Percentiles rank a stretch among this genome's conserved stretches.
phyloP scores from a whole-genome alignment of 2,888 invertebrate genomes.

The Volucella inanis region DNA sequence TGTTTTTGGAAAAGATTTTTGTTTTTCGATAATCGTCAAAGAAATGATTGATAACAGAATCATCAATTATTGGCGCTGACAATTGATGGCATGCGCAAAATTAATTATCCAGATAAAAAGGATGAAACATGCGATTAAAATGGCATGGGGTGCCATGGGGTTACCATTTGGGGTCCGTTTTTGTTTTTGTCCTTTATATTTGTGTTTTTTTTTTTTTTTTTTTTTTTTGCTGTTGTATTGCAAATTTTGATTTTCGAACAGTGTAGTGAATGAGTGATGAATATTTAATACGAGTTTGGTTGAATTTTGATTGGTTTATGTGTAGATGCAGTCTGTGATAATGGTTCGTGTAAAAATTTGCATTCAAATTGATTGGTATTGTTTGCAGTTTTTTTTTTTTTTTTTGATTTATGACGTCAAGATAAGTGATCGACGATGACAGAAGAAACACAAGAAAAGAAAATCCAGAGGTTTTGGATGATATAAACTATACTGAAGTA shows the following conservation, averaged over 20 bases:
- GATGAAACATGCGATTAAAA: constrained; percentile 1
- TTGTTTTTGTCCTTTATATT: constrained; percentile 14
- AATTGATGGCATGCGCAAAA: constrained; percentile 66
- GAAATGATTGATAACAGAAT: constrained; percentile 20
- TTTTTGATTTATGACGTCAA: constrained; percentile 36
- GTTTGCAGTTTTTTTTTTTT: constrained; percentile 31
- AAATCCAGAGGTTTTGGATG: too few relatives aligned
- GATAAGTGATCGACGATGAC: background rate
- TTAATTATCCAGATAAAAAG: constrained; percentile 29
- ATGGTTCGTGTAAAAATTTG: constrained; percentile 61
- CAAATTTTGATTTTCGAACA: constrained; percentile 26
- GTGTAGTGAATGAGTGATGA: constrained; percentile 55
- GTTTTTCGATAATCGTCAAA: too few relatives aligned
- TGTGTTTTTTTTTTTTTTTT: background rate
- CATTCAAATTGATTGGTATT: constrained; percentile 37
- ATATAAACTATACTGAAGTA: too few relatives aligned
- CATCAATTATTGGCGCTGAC: constrained; percentile 70
- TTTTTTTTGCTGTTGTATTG: constrained; percentile 3
- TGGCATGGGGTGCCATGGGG: constrained; percentile 55
- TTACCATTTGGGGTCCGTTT: constrained; percentile 52
- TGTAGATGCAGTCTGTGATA: constrained; percentile 64
- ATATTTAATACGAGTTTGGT: constrained; percentile 52
- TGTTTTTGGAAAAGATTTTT: too few relatives aligned
- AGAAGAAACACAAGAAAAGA: too few relatives aligned
- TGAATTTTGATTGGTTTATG: constrained; percentile 69